These are phyloP conservation scores for Druon quercuslanigerum DNA, from an alignment of 1,140 invertebrate species.

Conservation along the genomic window DNA sequence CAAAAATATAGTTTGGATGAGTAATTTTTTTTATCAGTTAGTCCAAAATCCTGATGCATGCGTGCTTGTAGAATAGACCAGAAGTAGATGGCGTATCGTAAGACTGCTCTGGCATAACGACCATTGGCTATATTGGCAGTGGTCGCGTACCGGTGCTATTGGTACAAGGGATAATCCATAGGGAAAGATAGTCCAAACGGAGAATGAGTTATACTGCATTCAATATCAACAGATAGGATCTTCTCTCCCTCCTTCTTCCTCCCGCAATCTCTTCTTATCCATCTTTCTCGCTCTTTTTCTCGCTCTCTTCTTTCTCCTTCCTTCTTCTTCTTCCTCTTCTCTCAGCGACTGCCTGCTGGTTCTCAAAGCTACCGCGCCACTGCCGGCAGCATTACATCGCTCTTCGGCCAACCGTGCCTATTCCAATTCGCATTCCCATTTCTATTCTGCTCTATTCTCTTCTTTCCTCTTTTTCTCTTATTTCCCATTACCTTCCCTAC, in stretches of 20 bases:
- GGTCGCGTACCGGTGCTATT: conserved; percentile 15
- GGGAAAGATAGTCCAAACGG: conserved; percentile 46
- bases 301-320: background rate
- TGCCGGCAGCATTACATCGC: conserved; percentile 38
- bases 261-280: conserved; percentile 14
- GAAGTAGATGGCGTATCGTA: conserved; percentile 19
- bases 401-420: conserved; percentile 7
- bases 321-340: conserved; percentile 41
- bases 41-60: conserved; percentile 41
- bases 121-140: conserved; percentile 24
- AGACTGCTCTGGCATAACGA: conserved; percentile 27
- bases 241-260: conserved; percentile 25
- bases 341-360: conserved; percentile 6
- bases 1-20: no score
- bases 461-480: conserved; percentile 35
- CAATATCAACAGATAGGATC: conserved; percentile 54
- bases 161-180: conserved; percentile 29
- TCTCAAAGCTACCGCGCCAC: conserved; percentile 48
- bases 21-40: no score
- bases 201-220: conserved; percentile 56
- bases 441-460: conserved; percentile 34
- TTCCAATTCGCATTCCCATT: conserved; percentile 40
- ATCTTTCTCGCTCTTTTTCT: conserved; percentile 3
- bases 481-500: conserved; percentile 32
- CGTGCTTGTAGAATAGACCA: conserved; percentile 42